Evolutionary conservation across 2,113 vertebrate species (phyloP).

Genomic region (Brachirus orientalis): DNA sequence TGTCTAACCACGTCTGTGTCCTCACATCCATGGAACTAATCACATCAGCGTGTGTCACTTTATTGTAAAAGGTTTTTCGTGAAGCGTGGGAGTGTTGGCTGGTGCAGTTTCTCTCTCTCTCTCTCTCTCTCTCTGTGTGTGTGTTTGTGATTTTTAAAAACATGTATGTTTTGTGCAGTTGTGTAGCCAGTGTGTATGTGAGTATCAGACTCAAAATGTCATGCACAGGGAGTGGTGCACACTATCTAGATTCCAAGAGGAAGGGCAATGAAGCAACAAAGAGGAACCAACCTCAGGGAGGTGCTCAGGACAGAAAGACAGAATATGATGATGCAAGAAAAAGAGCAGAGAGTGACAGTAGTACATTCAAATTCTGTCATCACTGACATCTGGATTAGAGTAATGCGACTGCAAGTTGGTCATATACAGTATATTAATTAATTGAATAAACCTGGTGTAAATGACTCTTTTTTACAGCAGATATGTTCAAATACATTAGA

Average conservation of each 20-base stretch:
- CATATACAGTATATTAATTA: too few relatives aligned
- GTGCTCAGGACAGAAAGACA: conserved; percentile 27
- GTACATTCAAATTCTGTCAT: background rate
- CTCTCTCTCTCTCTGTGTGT: conserved; percentile 9
- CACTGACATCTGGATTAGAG: too few relatives aligned
- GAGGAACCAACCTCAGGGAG: conserved; percentile 57
- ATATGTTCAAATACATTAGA: too few relatives aligned
- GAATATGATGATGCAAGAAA: conserved; percentile 47
- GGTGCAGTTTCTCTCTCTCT: too few relatives aligned
- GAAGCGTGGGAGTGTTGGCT: conserved; percentile 30
- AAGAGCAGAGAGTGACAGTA: conserved; percentile 25
- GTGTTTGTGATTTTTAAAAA: background rate
- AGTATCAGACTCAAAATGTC: conserved; percentile 48
- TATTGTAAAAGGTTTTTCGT: conserved; percentile 30
- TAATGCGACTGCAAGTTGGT: too few relatives aligned
- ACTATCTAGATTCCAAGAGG: conserved; percentile 75
- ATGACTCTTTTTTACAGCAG: too few relatives aligned
- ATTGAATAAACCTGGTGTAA: too few relatives aligned
- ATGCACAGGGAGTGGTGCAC: conserved; percentile 73
- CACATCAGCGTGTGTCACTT: conserved; percentile 15
- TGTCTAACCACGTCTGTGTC: conserved; percentile 54
- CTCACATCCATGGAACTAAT: conserved; percentile 49
- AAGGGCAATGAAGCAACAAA: conserved; percentile 78
- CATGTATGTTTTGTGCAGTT: background rate
- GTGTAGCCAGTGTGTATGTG: conserved; percentile 18